Evolutionary conservation across 2,797 vertebrate species (phyloP).

Genomic region (Pangasius sanitwongsei): DNA sequence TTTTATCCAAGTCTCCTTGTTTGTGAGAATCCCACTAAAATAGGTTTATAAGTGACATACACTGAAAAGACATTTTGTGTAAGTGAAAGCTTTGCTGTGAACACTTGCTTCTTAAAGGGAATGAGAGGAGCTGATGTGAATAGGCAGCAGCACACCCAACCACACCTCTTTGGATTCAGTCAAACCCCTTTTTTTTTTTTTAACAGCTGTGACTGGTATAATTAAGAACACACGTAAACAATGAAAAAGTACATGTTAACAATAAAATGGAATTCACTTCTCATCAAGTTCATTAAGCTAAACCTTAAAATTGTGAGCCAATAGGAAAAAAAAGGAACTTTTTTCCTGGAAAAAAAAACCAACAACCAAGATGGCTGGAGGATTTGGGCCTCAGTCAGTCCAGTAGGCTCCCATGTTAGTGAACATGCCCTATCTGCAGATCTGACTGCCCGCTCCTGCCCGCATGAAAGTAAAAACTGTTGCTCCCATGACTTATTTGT

Average conservation of each 20-base stretch:
- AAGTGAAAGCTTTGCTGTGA: not conserved
- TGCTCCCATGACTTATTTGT: not conserved
- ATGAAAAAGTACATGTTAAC: not conserved
- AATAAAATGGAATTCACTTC: not conserved
- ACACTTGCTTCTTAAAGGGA: not conserved
- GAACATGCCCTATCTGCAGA: not conserved
- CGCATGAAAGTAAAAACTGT: not conserved
- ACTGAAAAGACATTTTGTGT: not conserved
- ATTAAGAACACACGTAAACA: not conserved
- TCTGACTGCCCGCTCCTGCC: not conserved
- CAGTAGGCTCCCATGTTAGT: not conserved
- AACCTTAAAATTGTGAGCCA: not conserved
- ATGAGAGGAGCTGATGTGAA: not conserved
- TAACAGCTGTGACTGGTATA: not conserved
- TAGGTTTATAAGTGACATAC: not conserved
- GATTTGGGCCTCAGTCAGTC: not conserved
- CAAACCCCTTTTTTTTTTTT: not conserved
- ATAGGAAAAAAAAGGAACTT: not conserved
- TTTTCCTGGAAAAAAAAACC: not conserved
- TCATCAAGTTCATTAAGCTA: not conserved
- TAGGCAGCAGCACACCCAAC: not conserved
- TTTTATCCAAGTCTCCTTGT: not conserved
- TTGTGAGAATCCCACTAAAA: not conserved
- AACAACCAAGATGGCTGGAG: not conserved
- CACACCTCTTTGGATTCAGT: not conserved